A percentile compares a stretch with the other conserved stretches of the same genome.
Conservation (phyloP, 2,113 vertebrate species). For the Rhizomys pruinosus region DNA sequence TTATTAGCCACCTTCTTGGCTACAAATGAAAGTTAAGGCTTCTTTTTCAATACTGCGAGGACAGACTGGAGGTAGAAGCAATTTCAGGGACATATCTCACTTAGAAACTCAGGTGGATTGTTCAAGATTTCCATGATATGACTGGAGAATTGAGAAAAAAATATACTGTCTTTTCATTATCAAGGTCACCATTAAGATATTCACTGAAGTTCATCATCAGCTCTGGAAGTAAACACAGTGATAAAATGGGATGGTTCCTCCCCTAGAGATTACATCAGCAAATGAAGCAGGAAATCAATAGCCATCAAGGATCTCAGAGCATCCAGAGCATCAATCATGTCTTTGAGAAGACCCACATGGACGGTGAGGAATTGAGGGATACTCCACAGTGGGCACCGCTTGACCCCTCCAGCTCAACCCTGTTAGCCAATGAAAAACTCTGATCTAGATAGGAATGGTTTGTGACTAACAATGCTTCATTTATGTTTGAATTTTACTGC, state of each 20-base stretch:
- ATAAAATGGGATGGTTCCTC: not conserved
- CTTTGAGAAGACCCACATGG: rapidly evolving
- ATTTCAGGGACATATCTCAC: not conserved
- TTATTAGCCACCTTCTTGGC: not conserved
- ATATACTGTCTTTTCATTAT: not conserved
- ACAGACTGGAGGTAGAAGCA: not conserved
- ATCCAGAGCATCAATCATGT: not conserved
- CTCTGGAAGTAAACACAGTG: not conserved
- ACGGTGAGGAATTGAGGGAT: not conserved
- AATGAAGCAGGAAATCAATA: not conserved
- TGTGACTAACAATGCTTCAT: not conserved
- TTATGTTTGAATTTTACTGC: not conserved
- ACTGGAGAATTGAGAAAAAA: not conserved
- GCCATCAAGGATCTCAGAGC: not conserved
- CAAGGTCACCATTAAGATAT: not conserved
- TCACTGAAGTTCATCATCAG: not conserved
- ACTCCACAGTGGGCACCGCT: too few relatives aligned
- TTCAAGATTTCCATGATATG: not conserved
- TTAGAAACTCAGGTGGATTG: not conserved
- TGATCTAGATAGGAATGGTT: too few relatives aligned
- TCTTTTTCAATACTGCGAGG: not conserved
- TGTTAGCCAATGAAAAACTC: not conserved
- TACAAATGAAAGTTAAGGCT: not conserved
- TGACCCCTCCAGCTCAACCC: not conserved
- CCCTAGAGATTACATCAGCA: not conserved